Base-by-base conservation (phyloP, 2,888 invertebrate genomes). In the Drosophila greeni region DNA sequence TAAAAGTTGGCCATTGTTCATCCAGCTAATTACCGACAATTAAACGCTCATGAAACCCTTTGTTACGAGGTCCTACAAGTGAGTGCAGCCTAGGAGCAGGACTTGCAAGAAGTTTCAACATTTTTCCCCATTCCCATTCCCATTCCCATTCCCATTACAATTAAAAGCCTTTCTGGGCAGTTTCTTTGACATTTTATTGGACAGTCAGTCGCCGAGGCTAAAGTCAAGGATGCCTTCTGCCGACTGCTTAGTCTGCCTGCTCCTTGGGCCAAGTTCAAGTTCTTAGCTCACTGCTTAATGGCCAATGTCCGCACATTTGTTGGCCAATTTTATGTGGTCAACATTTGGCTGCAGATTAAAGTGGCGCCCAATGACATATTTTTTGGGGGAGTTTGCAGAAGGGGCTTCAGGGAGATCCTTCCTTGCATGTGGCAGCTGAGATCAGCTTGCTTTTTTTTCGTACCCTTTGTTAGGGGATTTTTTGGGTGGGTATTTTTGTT, bases 151-250 rank as follows among this genome's bases (percentile, higher is more conserved):
- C 74, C 73, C 80, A 82, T 81, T 70, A 73, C 68, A 83, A 83
- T 80, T 74, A 83, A 83, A 76, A 74, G 78, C 54, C 67, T 69
- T 72, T 62, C 58, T 59, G 59, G 72, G 64, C 79, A 59, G 72
- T 83, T 80, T 83, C 82, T 80, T 81, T 83, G 84, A 66, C 84
- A 83, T 70, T 80, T 80, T 83, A 80, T 80, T 81, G 82, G 73
- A 62, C 53, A 48, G 47, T 45, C 53, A 52, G 47, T 45, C 43
- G 33, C 66, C 43, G 60, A 53, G 80, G 45, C 66, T 45, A 45
- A 26, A 26, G 40, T 18, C 20, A 45, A 57, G 66, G 47, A 54
- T 62, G 31, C 20, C 34, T 20, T 3, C 2, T 20, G 20, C 20
- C 20, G 20, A 20, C 47, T 16, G 59, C 65, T 52, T 54, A 42